Percentiles rank a stretch among this genome's conserved stretches.
These are phyloP conservation scores for Pachyrhynchus sulphureomaculatus DNA, from an alignment of 1,140 invertebrate genomes.

Conservation along the genomic window DNA sequence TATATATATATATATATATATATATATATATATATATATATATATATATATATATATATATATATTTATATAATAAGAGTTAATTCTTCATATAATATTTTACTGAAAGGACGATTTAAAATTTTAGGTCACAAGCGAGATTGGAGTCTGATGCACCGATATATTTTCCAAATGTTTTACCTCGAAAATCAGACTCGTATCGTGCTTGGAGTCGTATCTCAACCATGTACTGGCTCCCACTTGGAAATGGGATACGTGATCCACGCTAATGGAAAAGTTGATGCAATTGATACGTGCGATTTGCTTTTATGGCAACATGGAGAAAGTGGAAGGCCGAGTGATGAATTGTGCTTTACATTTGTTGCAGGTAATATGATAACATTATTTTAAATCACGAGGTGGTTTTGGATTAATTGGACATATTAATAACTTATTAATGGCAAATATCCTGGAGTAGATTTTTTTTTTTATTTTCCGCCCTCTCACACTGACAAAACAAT, in stretches of 20 bases:
- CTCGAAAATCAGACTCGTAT: conserved; percentile 62
- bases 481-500: no score
- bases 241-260: conserved; percentile 67
- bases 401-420: background rate
- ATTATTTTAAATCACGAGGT: background rate
- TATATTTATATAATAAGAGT: background rate
- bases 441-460: no score
- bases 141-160: conserved; percentile 71
- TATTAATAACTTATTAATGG: no score
- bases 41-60: background rate
- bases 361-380: conserved; percentile 52
- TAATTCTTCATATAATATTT: background rate
- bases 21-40: background rate
- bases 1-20: background rate
- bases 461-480: no score
- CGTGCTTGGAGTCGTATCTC: conserved; percentile 65
- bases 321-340: conserved; percentile 63
- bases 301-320: conserved; percentile 65
- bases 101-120: no score
- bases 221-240: conserved; percentile 63
- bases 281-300: conserved; percentile 61
- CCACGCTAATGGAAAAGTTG: conserved; percentile 57
- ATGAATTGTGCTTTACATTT: conserved; percentile 63
- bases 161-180: conserved; percentile 70
- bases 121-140: conserved; percentile 62